phyloP scores from a whole-genome alignment of 2,888 invertebrate species.

The Eupithecia centaureata region DNA sequence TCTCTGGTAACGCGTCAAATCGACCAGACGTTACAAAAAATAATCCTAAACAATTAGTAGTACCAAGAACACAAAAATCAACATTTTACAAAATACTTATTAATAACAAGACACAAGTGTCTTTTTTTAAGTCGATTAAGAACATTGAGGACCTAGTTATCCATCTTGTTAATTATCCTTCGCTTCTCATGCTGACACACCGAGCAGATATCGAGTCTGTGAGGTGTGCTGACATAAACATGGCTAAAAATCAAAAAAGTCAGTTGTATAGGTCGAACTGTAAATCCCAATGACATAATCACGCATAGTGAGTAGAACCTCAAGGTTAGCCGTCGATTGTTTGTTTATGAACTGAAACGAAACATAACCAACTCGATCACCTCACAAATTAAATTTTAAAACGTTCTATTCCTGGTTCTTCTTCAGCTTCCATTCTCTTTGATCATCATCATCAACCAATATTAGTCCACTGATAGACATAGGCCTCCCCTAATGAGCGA shows the following conservation, averaged over 20 bases:
- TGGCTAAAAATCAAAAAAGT: conserved; percentile 3
- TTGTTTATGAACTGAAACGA: conserved; percentile 9
- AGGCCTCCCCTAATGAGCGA: too few species aligned
- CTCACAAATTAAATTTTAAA: not conserved
- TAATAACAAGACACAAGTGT: too few species aligned
- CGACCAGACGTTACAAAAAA: too few species aligned
- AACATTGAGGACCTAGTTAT: not conserved
- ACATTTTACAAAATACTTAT: too few species aligned
- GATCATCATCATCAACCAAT: too few species aligned
- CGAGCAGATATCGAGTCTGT: too few species aligned
- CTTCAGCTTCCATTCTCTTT: too few species aligned
- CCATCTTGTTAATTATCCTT: not conserved
- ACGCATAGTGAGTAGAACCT: conserved; percentile 8
- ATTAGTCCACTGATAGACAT: too few species aligned
- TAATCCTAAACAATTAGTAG: too few species aligned
- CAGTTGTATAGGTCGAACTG: conserved; percentile 12
- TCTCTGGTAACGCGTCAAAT: too few species aligned
- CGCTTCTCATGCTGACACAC: not conserved
- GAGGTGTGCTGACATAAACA: not conserved
- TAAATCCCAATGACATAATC: conserved; percentile 11
- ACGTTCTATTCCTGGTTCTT: not conserved
- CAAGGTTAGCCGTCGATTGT: conserved; percentile 7
- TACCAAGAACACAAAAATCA: too few species aligned
- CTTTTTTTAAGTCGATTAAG: too few species aligned
- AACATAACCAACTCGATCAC: not conserved